Evolutionary conservation across 2,797 vertebrate species (phyloP), one percentile per base, ranked within the genome.

Genomic region (Graptemys geographica): DNA sequence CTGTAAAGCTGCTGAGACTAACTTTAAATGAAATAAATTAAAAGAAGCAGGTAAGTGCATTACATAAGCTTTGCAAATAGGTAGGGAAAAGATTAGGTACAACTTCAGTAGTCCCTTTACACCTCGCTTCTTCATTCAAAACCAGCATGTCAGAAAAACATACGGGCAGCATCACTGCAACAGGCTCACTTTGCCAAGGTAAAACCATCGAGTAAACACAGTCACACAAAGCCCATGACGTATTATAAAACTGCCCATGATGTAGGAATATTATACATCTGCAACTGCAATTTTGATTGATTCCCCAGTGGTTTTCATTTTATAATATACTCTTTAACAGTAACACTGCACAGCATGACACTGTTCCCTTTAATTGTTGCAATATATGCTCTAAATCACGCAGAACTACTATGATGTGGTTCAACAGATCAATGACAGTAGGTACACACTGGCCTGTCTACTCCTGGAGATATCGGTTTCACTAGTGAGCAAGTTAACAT

Each of bases 331-430:
- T 59, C 57, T 83, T 84, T 81, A 62, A 86, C 52, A 83, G 44
- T 21, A 62, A 5, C 5, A 49, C 8, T 0, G 27, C 55, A 44
- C 0, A 0, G 55, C 47, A 12, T 49, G 90, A 31, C 33, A 8
- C 28, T 13, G 1, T 18, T 91, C 41, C 62, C 57, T 37, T 1
- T 2, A 0, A 47, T 23, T 16, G 51, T 0, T 1, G 57, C 53
- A 3, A 0, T 3, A 19, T 15, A 3, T 0, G 55, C 5, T 5
- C 33, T 62, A 72, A 86, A 47, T 88, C 65, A 56, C 21, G 31
- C 53, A 80, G 12, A 69, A 83, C 5, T 65, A 51, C 28, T 27
- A 8, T 3, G 3, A 3, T 8, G 11, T 0, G 1, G 79, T 41
- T 65, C 79, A 33, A 59, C 7, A 27, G 79, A 59, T n/a, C 25